These are phyloP conservation scores for Caenorhabditis inopinata DNA, from an alignment of 1,140 invertebrate species.

Conservation along the genomic window DNA sequence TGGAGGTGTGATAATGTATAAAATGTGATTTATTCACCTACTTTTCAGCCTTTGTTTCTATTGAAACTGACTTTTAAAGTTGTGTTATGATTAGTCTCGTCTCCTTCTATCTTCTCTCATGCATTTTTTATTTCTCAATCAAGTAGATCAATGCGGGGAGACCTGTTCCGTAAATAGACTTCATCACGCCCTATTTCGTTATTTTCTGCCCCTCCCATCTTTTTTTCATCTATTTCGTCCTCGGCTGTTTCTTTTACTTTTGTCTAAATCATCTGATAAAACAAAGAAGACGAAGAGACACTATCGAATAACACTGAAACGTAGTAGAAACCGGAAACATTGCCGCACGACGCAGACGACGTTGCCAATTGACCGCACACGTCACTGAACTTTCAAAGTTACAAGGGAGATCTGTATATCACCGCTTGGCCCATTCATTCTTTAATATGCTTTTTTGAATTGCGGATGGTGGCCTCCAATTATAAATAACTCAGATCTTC, in stretches of 20 bases:
- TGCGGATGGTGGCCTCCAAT: conserved; percentile 13
- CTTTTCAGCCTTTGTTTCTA: background rate
- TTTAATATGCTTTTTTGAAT: background rate
- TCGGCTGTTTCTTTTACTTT: background rate
- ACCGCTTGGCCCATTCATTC: background rate
- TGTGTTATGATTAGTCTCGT: conserved; percentile 19
- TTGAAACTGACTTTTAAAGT: background rate
- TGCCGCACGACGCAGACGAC: too few relatives aligned
- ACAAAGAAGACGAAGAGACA: background rate
- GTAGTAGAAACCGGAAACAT: conserved; percentile 27
- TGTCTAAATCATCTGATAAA: conserved; percentile 18
- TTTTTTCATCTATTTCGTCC: background rate
- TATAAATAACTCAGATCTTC: background rate
- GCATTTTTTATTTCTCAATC: background rate
- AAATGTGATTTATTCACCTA: background rate
- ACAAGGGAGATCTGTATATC: background rate
- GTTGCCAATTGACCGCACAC: background rate
- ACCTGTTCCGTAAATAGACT: conserved; percentile 29
- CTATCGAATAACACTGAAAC: conserved; percentile 34
- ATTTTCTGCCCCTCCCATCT: background rate
- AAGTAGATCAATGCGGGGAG: background rate
- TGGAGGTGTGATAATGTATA: background rate
- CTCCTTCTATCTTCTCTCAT: background rate
- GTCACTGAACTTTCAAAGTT: conserved; percentile 29
- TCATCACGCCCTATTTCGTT: conserved; percentile 5